Conservation (phyloP, 2,888 invertebrate genomes). For the Latrodectus elegans region DNA sequence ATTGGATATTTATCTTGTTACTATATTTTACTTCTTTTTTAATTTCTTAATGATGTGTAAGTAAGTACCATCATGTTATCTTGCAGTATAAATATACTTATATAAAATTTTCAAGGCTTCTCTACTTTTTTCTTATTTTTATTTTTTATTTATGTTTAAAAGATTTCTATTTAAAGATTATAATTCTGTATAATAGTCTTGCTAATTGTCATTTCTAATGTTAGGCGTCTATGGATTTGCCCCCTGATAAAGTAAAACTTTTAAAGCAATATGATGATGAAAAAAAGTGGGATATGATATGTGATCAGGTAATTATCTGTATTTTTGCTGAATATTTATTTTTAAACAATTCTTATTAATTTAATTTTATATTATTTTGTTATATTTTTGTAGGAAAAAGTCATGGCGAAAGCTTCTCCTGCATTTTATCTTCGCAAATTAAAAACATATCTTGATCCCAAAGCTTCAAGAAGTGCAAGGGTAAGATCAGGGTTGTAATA, state of each 20-base stretch:
- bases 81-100: too few relatives aligned
- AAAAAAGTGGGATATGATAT: constrained; percentile 99
- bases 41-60: too few relatives aligned
- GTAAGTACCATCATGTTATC: too few relatives aligned
- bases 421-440: constrained; percentile 96
- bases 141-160: too few relatives aligned
- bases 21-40: too few relatives aligned
- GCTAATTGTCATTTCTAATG: constrained; percentile 72
- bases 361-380: neutral
- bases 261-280: constrained; percentile 87
- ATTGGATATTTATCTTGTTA: too few relatives aligned
- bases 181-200: too few relatives aligned
- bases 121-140: too few relatives aligned
- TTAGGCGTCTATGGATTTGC: constrained; percentile 98
- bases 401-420: constrained; percentile 98
- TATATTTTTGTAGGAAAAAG: constrained; percentile 85
- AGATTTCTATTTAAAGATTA: too few relatives aligned
- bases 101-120: too few relatives aligned
- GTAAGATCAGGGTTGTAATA: constrained; percentile 19
- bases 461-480: constrained; percentile 83
- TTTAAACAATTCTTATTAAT: neutral
- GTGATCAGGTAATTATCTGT: constrained; percentile 88
- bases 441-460: constrained; percentile 95
- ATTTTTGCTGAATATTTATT: neutral
- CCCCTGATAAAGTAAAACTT: constrained; percentile 98